These are phyloP conservation scores for Equus quagga DNA, from an alignment of 2,113 vertebrate genomes.

Conservation along the genomic window DNA sequence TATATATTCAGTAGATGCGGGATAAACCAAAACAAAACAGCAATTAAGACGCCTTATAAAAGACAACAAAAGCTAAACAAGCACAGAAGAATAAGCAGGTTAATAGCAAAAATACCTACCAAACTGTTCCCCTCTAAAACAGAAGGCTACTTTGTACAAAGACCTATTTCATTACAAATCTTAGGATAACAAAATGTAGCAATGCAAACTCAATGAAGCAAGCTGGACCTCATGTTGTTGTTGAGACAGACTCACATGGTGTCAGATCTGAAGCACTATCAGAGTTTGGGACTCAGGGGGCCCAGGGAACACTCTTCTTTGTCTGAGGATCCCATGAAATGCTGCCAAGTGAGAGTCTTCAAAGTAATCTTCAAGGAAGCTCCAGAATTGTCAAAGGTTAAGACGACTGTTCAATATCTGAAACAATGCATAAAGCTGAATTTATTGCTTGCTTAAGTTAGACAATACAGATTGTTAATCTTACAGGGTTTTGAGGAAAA, in stretches of 20 bases:
- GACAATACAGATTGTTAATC: slow-evolving; percentile 10
- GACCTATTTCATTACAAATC: background rate
- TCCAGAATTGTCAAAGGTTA: background rate
- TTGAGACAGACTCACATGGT: background rate
- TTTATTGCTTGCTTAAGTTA: background rate
- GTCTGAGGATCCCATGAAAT: background rate
- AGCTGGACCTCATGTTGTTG: background rate
- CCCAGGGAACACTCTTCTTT: background rate
- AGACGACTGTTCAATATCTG: background rate
- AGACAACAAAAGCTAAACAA: background rate
- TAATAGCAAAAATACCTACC: background rate
- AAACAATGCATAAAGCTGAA: background rate
- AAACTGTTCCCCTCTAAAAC: background rate
- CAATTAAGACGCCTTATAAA: background rate
- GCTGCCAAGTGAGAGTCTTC: background rate
- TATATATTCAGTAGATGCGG: background rate
- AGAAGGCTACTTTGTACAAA: background rate
- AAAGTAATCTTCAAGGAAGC: background rate
- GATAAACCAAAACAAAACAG: background rate
- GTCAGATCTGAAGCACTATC: background rate
- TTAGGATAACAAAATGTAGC: background rate
- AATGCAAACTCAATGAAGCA: background rate
- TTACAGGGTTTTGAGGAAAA: background rate
- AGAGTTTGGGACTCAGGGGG: background rate
- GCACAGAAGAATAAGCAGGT: background rate